These are phyloP conservation scores for Sminthopsis crassicaudata DNA, from an alignment of 2,113 vertebrate genomes.

Conservation along the genomic window DNA sequence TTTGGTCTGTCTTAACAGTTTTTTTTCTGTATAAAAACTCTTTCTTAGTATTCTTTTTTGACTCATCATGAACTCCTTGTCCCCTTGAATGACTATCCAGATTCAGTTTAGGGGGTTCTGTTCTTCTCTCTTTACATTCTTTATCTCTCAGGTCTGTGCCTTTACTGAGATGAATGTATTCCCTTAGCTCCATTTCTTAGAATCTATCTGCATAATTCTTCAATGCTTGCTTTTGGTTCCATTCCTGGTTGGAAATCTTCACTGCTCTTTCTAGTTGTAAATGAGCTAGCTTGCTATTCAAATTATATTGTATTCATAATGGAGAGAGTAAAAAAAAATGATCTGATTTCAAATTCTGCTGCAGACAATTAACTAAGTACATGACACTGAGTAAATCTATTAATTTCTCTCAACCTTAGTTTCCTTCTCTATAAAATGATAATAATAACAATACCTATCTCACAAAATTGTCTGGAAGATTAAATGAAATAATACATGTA, in stretches of 20 bases:
- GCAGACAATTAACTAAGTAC: neutral
- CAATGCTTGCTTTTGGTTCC: neutral
- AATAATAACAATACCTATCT: neutral
- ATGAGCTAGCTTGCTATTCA: neutral
- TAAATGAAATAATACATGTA: neutral
- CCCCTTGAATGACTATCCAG: neutral
- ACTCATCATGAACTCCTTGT: neutral
- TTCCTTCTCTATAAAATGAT: neutral
- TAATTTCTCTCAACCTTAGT: neutral
- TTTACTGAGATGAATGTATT: neutral
- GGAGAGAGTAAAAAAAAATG: neutral
- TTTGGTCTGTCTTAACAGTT: too few species aligned
- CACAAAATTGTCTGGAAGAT: neutral
- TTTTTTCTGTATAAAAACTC: neutral
- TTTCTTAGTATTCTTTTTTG: neutral
- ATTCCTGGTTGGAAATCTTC: neutral
- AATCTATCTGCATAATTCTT: neutral
- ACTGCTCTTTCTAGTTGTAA: neutral
- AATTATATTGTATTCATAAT: neutral
- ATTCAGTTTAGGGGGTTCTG: neutral
- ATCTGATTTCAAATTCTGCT: neutral
- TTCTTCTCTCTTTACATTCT: neutral
- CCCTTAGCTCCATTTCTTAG: neutral
- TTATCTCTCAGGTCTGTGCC: neutral
- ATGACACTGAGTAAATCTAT: neutral